Conservation (phyloP, 1,140 invertebrate genomes). For the Drosophila busckii region DNA sequence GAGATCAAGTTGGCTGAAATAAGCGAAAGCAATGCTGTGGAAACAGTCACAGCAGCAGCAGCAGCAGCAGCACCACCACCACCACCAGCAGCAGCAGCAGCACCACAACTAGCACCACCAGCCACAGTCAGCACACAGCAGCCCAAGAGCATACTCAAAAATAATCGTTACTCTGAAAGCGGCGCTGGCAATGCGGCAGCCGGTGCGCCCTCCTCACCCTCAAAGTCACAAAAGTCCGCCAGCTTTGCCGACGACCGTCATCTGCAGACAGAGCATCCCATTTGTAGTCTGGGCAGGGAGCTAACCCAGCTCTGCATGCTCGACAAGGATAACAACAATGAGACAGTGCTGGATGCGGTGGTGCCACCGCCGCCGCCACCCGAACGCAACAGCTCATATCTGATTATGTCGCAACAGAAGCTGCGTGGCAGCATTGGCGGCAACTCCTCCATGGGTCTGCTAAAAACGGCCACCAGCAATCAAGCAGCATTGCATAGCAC, state of each 20-base stretch:
- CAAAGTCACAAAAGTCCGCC: conserved; percentile 76
- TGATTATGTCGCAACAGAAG: conserved; percentile 86
- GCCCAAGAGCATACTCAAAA: conserved; percentile 77
- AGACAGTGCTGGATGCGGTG: conserved; percentile 31
- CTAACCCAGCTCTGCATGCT: conserved; percentile 56
- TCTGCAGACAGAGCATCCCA: conserved; percentile 73
- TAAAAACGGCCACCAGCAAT: conserved; percentile 67
- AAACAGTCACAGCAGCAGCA: conserved; percentile 1
- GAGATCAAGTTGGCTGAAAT: conserved; percentile 72
- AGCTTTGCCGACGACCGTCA: conserved; percentile 76
- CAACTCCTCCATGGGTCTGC: conserved; percentile 47
- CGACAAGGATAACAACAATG: conserved; percentile 57
- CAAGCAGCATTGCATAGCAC: conserved; percentile 45
- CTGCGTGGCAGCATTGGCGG: conserved; percentile 42
- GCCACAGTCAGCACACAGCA: conserved; percentile 43
- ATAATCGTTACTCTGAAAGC: conserved; percentile 69
- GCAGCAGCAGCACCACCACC: conserved; percentile 8
- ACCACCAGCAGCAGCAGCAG: background rate
- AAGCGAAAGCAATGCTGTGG: conserved; percentile 40
- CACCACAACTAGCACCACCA: conserved; percentile 9
- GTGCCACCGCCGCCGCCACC: conserved; percentile 84
- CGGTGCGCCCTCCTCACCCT: conserved; percentile 71
- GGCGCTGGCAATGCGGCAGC: conserved; percentile 23
- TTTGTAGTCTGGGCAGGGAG: conserved; percentile 66
- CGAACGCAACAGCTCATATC: conserved; percentile 89